These are phyloP conservation scores for Brienomyrus longianalis DNA, from an alignment of 2,113 vertebrate species.

Conservation along the genomic window DNA sequence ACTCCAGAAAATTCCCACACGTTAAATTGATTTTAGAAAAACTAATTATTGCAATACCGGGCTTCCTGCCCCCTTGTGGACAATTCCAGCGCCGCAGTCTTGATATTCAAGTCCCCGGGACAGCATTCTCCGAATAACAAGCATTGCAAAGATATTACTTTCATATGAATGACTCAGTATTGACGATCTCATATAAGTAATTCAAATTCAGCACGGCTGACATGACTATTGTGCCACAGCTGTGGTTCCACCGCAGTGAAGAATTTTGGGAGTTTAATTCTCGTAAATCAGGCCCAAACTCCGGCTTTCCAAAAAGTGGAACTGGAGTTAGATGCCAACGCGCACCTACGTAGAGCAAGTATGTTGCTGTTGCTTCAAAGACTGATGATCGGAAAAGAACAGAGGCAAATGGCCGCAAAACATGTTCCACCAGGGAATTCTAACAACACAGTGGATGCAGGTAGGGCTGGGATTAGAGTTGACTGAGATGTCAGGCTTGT, in stretches of 20 bases:
- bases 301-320: background rate
- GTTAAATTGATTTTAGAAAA: background rate
- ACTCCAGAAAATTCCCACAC: background rate
- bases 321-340: background rate
- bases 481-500: too few relatives aligned
- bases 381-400: background rate
- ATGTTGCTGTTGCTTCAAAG: background rate
- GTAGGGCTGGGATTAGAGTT: background rate
- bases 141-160: background rate
- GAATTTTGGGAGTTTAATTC: background rate
- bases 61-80: conserved; percentile 11
- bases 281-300: background rate
- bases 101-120: background rate
- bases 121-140: background rate
- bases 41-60: background rate
- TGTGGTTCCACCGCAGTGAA: background rate
- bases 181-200: background rate
- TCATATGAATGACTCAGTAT: background rate
- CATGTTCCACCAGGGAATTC: background rate
- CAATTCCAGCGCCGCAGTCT: background rate
- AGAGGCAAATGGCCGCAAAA: background rate
- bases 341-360: background rate
- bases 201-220: background rate
- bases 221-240: background rate
- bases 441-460: background rate